Evolutionary conservation across 2,888 invertebrate genomes (phyloP), one percentile per base, ranked within the genome.

Genomic region (Uropetala carovei): DNA sequence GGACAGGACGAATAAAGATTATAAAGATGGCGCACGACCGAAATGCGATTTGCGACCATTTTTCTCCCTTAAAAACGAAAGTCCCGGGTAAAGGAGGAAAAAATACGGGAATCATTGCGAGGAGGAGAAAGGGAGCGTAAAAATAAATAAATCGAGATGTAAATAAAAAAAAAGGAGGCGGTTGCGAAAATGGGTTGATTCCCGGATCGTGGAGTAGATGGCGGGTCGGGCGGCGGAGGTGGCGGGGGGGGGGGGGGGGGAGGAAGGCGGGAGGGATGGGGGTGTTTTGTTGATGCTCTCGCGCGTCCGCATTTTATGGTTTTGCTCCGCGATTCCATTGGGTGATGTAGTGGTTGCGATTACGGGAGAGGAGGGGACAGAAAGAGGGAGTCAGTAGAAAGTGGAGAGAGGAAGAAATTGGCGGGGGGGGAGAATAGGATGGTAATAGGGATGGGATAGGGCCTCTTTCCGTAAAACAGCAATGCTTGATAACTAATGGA

Each of bases 261-360:
- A n/a, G n/a, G n/a, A n/a, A n/a, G n/a, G n/a, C n/a, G n/a, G n/a
- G 64, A 64, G 16, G n/a, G 75, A 22, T n/a, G 75, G 75, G 75
- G 75, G 27, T 75, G 75, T 75, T 43, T 5, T 43, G 43, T 43
- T 43, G 43, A 43, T 43, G 75, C 27, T n/a, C 22, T 75, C 75
- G 75, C n/a, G 75, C 27, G 75, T 22, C 75, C 27, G 75, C 75
- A 27, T 75, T 75, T 75, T 75, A 75, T 75, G 75, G 75, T 75
- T 75, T 75, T 22, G 27, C 27, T 75, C 75, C 75, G 27, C 75
- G 75, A n/a, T 75, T 75, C 22, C 27, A 75, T 75, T 75, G 75
- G 75, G 22, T 75, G 75, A 75, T 75, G 75, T 75, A 75, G 75
- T 14, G 75, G 75, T 75, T 75, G 75, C 75, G 22, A 75, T 75